Evolutionary conservation across 2,888 invertebrate species (phyloP).

Genomic region (Neuroscelio doddi): DNA sequence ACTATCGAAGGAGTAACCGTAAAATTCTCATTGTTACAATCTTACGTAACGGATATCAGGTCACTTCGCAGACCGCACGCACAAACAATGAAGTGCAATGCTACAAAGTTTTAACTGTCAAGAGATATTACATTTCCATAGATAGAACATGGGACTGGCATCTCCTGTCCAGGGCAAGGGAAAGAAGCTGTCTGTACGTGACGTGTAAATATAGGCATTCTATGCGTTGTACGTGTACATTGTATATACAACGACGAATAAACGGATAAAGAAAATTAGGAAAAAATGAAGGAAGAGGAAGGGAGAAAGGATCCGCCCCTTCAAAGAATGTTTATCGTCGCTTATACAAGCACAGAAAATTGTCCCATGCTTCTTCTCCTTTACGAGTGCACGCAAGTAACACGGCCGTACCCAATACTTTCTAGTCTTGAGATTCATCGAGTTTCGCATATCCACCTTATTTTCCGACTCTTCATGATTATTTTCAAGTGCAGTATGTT

Average conservation of each 20-base stretch:
- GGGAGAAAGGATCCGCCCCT: conserved; percentile 13
- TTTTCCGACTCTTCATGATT: conserved; percentile 39
- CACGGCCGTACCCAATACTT: conserved; percentile 36
- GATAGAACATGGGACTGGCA: conserved; percentile 40
- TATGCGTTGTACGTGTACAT: conserved; percentile 2
- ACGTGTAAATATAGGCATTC: not conserved
- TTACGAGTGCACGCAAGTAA: conserved; percentile 30
- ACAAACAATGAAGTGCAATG: conserved; percentile 3
- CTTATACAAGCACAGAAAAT: conserved; percentile 53
- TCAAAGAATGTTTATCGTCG: conserved; percentile 53
- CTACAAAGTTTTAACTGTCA: conserved; percentile 1
- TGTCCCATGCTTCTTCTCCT: conserved; percentile 44
- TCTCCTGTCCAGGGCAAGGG: too few relatives aligned
- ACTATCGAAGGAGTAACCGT: conserved; percentile 29
- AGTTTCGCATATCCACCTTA: conserved; percentile 39
- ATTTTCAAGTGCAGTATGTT: conserved; percentile 25
- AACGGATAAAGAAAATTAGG: conserved; percentile 19
- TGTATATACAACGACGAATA: conserved; percentile 6
- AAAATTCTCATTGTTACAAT: conserved; percentile 40
- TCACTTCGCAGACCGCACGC: conserved; percentile 5
- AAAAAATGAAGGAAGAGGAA: conserved; percentile 17
- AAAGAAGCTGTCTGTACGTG: too few relatives aligned
- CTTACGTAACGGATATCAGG: conserved; percentile 24
- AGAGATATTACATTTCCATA: conserved; percentile 39
- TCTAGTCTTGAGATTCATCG: conserved; percentile 35